Percentiles rank a stretch among this genome's conserved stretches.
phyloP scores from a whole-genome alignment of 2,113 vertebrate species.

The Poicephalus meyeri region DNA sequence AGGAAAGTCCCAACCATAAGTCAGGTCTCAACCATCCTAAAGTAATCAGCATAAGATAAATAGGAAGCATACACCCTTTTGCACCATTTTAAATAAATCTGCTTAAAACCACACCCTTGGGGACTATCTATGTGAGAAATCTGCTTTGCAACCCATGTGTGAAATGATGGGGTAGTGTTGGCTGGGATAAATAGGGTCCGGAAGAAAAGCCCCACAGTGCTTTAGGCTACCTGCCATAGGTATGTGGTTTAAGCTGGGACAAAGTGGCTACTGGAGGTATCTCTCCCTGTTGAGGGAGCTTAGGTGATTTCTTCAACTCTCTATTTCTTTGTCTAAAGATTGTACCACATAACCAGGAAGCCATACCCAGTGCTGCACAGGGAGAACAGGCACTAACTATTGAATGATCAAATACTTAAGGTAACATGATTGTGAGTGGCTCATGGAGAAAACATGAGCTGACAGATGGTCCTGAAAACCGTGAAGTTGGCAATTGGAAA shows the following conservation, averaged over 20 bases:
- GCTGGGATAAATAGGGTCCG: not conserved
- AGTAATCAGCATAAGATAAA: not conserved
- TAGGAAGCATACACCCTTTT: not conserved
- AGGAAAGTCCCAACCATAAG: not conserved
- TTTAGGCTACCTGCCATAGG: not conserved
- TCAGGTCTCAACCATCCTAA: not conserved
- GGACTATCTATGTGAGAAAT: not conserved
- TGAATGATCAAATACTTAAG: not conserved
- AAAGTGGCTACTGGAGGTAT: not conserved
- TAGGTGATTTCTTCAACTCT: not conserved
- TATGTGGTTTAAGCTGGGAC: not conserved
- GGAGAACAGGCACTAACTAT: not conserved
- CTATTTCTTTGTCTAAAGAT: not conserved
- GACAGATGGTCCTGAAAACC: not conserved
- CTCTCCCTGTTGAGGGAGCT: not conserved
- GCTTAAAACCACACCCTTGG: not conserved
- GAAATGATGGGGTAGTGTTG: not conserved
- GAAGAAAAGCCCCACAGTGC: not conserved
- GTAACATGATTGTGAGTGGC: not conserved
- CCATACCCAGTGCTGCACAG: not conserved
- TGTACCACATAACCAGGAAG: not conserved
- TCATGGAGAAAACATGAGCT: not conserved
- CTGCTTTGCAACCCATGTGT: not conserved
- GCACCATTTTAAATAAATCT: not conserved
- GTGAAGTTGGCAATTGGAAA: not conserved